Conservation (phyloP, 2,888 invertebrate species). For the Watsonalla binaria region DNA sequence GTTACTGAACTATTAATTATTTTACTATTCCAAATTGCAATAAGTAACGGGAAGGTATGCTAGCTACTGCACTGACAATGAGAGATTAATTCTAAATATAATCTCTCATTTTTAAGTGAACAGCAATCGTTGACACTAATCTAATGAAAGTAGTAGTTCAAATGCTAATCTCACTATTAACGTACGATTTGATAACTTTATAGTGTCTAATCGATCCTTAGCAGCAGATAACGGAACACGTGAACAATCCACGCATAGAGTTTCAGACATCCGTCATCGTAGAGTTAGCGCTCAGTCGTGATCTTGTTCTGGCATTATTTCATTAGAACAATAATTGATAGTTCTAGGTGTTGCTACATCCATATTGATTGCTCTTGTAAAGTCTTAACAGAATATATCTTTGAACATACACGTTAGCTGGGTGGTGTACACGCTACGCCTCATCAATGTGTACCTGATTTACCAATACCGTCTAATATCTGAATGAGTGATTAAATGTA, state of each 20-base stretch:
- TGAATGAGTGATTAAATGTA: conserved; percentile 55
- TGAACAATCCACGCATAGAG: conserved; percentile 15
- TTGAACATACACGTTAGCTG: conserved; percentile 33
- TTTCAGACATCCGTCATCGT: conserved; percentile 25
- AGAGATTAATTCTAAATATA: neutral
- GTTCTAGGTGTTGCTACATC: conserved; percentile 59
- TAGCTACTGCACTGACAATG: neutral
- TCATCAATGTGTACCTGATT: conserved; percentile 32
- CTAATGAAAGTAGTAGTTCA: no score
- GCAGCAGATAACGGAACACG: conserved; percentile 9
- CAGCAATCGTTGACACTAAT: neutral
- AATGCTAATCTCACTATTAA: neutral
- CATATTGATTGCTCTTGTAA: conserved; percentile 68
- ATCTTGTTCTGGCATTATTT: conserved; percentile 58
- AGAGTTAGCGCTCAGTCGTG: conserved; percentile 42
- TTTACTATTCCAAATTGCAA: neutral
- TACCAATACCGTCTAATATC: conserved; percentile 39
- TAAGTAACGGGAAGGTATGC: neutral
- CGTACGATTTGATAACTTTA: neutral
- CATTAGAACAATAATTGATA: conserved; percentile 70
- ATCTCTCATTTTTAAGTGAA: neutral
- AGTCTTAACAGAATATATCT: conserved; percentile 41
- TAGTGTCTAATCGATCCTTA: conserved; percentile 3
- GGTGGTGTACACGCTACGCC: conserved; percentile 39
- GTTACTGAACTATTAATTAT: neutral